phyloP scores from a whole-genome alignment of 2,113 vertebrate genomes.

The Pelecanus crispus region DNA sequence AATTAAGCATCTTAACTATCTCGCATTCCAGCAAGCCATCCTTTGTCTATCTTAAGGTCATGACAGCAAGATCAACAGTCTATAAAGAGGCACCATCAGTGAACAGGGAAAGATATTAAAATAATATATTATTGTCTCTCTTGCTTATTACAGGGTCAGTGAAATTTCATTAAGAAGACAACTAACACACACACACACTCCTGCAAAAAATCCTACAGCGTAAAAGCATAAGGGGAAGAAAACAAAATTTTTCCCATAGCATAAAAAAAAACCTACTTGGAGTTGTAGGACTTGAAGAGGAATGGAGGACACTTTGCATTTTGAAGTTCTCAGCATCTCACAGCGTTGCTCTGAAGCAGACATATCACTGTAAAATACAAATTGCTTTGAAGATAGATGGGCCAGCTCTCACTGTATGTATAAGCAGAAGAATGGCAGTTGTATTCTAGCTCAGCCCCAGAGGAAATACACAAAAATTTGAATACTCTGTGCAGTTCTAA shows the following conservation, averaged over 20 bases:
- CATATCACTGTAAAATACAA: background rate
- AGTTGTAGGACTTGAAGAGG: background rate
- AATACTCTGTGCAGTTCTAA: background rate
- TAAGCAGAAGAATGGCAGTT: background rate
- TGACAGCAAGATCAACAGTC: slow-evolving; percentile 29
- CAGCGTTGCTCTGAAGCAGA: background rate
- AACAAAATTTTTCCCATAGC: background rate
- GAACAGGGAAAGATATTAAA: background rate
- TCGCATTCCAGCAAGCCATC: background rate
- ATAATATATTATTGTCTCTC: background rate
- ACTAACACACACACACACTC: rapidly evolving
- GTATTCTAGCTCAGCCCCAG: background rate
- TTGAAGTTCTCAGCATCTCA: background rate
- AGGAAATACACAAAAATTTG: background rate
- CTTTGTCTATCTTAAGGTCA: background rate
- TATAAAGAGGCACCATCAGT: background rate
- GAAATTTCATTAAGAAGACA: background rate
- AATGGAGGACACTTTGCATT: background rate
- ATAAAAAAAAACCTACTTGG: background rate
- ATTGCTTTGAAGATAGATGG: background rate
- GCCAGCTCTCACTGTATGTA: background rate
- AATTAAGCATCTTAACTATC: slow-evolving; percentile 59
- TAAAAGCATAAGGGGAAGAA: background rate
- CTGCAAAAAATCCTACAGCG: background rate
- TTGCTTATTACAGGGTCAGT: background rate